These are phyloP conservation scores for Pleuronectes platessa DNA, from an alignment of 2,113 vertebrate species.

Conservation along the genomic window DNA sequence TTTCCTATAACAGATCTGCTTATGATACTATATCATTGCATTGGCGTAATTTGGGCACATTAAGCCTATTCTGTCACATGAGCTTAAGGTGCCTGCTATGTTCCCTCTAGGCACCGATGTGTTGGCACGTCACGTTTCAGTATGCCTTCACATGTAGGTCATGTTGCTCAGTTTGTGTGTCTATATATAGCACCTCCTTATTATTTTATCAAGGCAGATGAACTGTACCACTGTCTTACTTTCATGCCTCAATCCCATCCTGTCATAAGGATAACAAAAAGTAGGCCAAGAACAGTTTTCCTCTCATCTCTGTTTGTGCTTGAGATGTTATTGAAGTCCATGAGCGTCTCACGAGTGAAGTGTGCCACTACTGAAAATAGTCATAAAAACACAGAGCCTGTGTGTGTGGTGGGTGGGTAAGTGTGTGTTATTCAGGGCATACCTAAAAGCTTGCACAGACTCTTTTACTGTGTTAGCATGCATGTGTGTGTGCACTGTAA, in stretches of 20 bases:
- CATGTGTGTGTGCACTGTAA: conserved; percentile 33
- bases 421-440: conserved; percentile 34
- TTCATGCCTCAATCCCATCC: conserved; percentile 24
- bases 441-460: conserved; percentile 43
- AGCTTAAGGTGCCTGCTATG: conserved; percentile 3
- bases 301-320: conserved; percentile 41
- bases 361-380: conserved; percentile 27
- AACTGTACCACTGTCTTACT: conserved; percentile 40
- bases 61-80: background rate
- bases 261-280: conserved; percentile 50
- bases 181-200: conserved; percentile 69
- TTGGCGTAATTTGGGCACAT: background rate
- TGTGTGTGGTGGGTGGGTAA: conserved; percentile 14
- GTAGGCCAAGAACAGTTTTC: conserved; percentile 56
- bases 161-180: conserved; percentile 25
- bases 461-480: conserved; percentile 17
- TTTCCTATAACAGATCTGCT: conserved; percentile 24
- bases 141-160: conserved; percentile 49
- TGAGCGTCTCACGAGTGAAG: conserved; percentile 44
- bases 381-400: conserved; percentile 24
- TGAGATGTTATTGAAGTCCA: conserved; percentile 39
- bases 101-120: conserved; percentile 3
- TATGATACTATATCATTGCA: conserved; percentile 11
- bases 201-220: conserved; percentile 66
- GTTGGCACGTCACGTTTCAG: conserved; percentile 32